These are phyloP conservation scores for Corvus moneduloides DNA, from an alignment of 2,113 vertebrate genomes.

Conservation along the genomic window DNA sequence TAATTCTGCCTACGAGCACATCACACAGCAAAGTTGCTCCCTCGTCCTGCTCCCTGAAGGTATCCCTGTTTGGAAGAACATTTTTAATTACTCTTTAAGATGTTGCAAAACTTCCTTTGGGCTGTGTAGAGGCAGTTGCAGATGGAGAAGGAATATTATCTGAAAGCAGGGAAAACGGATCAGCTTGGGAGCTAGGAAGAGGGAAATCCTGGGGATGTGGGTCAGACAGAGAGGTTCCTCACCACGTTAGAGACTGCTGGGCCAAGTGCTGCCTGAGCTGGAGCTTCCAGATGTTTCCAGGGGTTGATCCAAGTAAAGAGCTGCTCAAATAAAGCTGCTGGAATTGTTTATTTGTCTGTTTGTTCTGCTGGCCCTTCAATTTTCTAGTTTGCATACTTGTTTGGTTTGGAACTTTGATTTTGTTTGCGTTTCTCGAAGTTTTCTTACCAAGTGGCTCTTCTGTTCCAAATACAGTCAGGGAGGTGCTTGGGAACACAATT, in stretches of 20 bases:
- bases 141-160: not conserved
- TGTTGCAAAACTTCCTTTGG: not conserved
- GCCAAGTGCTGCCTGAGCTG: not conserved
- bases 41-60: not conserved
- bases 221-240: not conserved
- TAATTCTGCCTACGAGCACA: not conserved
- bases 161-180: not conserved
- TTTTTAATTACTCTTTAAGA: constrained; percentile 4
- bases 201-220: not conserved
- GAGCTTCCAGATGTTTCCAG: not conserved
- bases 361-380: not conserved
- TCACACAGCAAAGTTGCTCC: not conserved
- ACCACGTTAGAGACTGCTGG: not conserved
- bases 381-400: not conserved
- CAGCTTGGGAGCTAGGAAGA: not conserved
- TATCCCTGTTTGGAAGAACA: not conserved
- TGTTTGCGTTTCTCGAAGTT: not conserved
- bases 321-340: not conserved
- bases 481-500: not conserved
- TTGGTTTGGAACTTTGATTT: not conserved
- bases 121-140: not conserved
- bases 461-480: not conserved
- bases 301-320: not conserved
- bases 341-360: not conserved
- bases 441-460: not conserved